Base-by-base conservation (phyloP, 1,140 invertebrate genomes). In the Ooceraea biroi region DNA sequence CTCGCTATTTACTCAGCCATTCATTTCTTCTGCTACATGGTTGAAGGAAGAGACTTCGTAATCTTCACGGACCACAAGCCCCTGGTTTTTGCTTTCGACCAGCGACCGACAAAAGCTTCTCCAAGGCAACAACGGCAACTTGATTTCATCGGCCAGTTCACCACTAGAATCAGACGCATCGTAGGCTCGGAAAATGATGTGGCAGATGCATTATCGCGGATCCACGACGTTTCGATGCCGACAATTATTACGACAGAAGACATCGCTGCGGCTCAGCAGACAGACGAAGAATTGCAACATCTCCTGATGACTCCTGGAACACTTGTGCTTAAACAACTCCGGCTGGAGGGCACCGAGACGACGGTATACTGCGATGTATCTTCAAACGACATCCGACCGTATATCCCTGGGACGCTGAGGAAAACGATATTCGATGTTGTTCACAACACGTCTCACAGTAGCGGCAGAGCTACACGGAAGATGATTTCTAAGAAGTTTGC, bases 401-500 rank as follows among this genome's bases (percentile, higher is more conserved):
- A 73, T n/a, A 14, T 55, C 4, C 55, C 27, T 0, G 1, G 41
- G 19, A 0, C n/a, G 0, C 3, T 73, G 5, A 27, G 55, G 3
- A 73, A 44, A 14, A n/a, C 0, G 1, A 73, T 73, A 8, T 73
- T 60, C n/a, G 41, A 73, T 19, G 8, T 17, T 0, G 30, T 30
- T 0, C 71, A 73, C 11, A 44, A 44, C 14, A 12, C 25, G 0
- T 25, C 71, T 22, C 71, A 58, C n/a, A 17, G 36, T 4, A 46
- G 71, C 7, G 19, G 71, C 0, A 17, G 65, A 0, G 7, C n/a
- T 10, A 68, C 55, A n/a, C n/a, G n/a, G n/a, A 25, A 36, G 25
- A 60, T 0, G 14, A n/a, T n/a, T n/a, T n/a, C n/a, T n/a, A 60
- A 55, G 17, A 36, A 72, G 14, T 72, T 72, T 7, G 27, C 55